These are phyloP conservation scores for Chionodraco myersi DNA, from an alignment of 2,113 vertebrate species.

Conservation along the genomic window DNA sequence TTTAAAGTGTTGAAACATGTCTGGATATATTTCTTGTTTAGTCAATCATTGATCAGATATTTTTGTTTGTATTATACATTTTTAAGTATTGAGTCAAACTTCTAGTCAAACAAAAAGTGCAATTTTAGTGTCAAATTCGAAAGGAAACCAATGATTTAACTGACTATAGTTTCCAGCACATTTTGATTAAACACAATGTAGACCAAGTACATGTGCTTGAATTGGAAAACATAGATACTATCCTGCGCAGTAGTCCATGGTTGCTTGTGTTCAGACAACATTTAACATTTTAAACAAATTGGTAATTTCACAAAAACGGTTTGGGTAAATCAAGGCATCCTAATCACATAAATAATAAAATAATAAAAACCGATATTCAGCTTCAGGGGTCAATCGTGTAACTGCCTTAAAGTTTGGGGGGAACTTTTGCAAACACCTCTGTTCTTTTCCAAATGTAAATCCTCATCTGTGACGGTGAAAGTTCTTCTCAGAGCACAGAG, in stretches of 20 bases:
- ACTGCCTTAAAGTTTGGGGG: neutral
- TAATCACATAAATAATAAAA: neutral
- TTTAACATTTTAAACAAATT: neutral
- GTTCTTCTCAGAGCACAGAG: conserved; percentile 1
- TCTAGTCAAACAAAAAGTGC: no score
- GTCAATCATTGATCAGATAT: no score
- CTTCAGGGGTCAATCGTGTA: conserved; percentile 2
- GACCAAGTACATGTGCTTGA: neutral
- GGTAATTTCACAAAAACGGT: neutral
- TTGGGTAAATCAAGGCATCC: neutral
- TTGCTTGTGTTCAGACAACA: neutral
- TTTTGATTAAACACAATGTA: neutral
- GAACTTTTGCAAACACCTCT: conserved; percentile 2
- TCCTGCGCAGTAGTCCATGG: neutral
- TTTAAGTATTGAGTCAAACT: no score
- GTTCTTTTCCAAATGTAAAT: conserved; percentile 10
- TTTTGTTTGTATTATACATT: no score
- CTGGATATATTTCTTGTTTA: no score
- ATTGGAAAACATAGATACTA: neutral
- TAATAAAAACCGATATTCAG: neutral
- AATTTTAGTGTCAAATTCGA: no score
- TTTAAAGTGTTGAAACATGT: no score
- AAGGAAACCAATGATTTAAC: neutral
- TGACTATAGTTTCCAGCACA: neutral
- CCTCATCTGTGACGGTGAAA: conserved; percentile 16